Conservation (phyloP, 2,797 vertebrate species). For the Harpagifer antarcticus region DNA sequence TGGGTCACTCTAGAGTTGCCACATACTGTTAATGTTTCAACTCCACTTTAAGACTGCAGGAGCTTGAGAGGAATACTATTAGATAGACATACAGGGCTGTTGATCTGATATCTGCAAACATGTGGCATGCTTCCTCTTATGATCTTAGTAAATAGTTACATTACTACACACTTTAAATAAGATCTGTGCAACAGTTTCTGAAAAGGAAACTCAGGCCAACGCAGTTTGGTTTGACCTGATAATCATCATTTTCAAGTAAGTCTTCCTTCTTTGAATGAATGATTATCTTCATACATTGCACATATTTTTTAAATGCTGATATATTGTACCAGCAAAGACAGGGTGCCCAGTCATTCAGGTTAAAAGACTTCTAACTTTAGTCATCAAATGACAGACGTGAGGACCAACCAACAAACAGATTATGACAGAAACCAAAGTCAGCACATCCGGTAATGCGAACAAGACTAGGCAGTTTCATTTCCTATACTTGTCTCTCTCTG, state of each 20-base stretch:
- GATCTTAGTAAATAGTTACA: background rate
- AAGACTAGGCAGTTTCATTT: conserved; percentile 18
- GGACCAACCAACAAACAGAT: background rate
- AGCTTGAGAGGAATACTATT: background rate
- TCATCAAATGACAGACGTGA: background rate
- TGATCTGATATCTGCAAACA: conserved; percentile 4
- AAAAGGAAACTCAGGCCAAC: conserved; percentile 9
- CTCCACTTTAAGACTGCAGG: background rate
- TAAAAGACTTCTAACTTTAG: background rate
- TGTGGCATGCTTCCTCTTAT: background rate
- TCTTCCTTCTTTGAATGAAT: too few species aligned
- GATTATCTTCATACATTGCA: too few species aligned
- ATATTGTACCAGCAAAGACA: too few species aligned
- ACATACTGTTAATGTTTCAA: background rate
- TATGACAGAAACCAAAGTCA: conserved; percentile 4
- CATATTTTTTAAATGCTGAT: too few species aligned
- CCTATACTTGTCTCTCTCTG: background rate
- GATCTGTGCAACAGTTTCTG: conserved; percentile 1
- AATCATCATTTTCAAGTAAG: too few species aligned
- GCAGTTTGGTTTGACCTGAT: too few species aligned
- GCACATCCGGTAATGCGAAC: background rate
- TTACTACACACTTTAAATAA: conserved; percentile 25
- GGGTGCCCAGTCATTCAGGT: background rate
- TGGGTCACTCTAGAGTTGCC: background rate
- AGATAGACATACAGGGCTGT: background rate